Evolutionary conservation across 1,140 invertebrate genomes (phyloP), one percentile per base, ranked within the genome.

Genomic region (Schlechtendalia chinensis): DNA sequence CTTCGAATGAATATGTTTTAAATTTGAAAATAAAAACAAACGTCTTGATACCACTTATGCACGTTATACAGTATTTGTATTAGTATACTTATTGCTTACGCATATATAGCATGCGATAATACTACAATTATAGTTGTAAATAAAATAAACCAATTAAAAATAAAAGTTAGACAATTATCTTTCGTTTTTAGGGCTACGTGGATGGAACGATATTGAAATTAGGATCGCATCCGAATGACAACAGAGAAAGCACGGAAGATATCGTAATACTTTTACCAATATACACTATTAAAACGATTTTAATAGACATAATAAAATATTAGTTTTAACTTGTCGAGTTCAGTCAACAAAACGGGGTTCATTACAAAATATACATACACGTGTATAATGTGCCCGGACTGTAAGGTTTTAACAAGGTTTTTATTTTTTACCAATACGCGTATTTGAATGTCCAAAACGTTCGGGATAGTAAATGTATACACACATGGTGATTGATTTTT

Each of bases 101-200:
- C 45, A 11, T 45, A 24, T 29, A n/a, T 39, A 67, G n/a, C 29
- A 39, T 39, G 32, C 32, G 8, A 39, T 39, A 4, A 67, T 24
- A 17, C 32, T 3, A 27, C 45, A 24, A 69, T 69, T 11, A 5
- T 32, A n/a, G n/a, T 74, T 56, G 5, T 74, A 14, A n/a, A 74
- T 54, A 12, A 10, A n/a, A 27, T n/a, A n/a, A n/a, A n/a, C n/a
- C n/a, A n/a, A n/a, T n/a, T n/a, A 69, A 47, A 24, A 24, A 24
- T 69, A 4, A 39, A 39, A 39, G 32, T 8, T n/a, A n/a, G n/a
- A 8, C 8, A 4, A 14, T 24, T 74, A n/a, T 54, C n/a, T 56
- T 67, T 39, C 32, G n/a, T 65, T 69, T 61, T 22, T 47, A 84
- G 83, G 83, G 83, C 19, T 84, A 82, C 3, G 82, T 82, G 16